Evolutionary conservation across 2,113 vertebrate species (phyloP), one percentile per base, ranked within the genome.

Genomic region (Leptocoma aspasia): DNA sequence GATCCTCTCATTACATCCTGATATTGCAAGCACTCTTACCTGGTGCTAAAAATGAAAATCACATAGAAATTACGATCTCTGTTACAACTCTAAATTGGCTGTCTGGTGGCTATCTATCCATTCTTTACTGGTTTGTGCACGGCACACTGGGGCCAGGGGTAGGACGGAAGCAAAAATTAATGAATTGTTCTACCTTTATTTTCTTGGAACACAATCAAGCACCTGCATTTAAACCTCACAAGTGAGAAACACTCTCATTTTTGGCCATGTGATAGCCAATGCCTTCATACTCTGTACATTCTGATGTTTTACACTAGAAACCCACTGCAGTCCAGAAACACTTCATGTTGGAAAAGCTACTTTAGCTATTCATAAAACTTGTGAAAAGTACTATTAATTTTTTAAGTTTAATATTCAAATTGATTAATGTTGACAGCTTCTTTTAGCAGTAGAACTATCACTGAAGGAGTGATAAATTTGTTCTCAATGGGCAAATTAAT

Each of bases 391-490:
- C 33, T 57, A 75, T 63, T 47, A 69, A 80, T 50, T 64, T 37
- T 69, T 42, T 42, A 54, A 30, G 13, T 10, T 37, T 37, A 63
- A 68, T 69, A 72, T 52, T 79, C 23, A 82, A 75, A 66, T 26
- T 63, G 33, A 71, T 64, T 68, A 52, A 65, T 37, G 20, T 23
- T 63, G 35, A 84, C 41, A 82, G 16, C 16, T 90, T 87, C 26
- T 87, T 70, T 78, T 70, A 47, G 24, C 49, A 69, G 56, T 21
- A 80, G 37, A 78, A 52, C 61, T 23, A 3, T 27, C 59, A 63
- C 41, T 28, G 54, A 90, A 35, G 65, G 41, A 91, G 22, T 87
- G 47, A 82, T 28, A 95, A 87, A 65, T 77, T 89, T 56, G 17
- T 18, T 61, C n/a, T 65, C 8, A 18, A 47, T 11, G 33, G 30